These are phyloP conservation scores for Drosophila setifemur DNA, from an alignment of 1,140 invertebrate genomes.

Conservation along the genomic window DNA sequence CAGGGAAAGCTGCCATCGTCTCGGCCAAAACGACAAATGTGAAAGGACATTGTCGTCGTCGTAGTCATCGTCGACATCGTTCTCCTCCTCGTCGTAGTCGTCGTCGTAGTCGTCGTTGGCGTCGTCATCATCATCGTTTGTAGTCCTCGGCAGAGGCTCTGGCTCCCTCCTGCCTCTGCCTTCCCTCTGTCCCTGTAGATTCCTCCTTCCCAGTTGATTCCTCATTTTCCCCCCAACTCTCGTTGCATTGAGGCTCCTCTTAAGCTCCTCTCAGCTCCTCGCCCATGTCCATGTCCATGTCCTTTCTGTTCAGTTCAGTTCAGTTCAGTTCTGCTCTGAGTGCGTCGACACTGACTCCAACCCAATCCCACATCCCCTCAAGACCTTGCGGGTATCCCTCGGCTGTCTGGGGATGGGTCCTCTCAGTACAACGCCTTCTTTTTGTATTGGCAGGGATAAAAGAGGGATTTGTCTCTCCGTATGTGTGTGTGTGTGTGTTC, in stretches of 20 bases:
- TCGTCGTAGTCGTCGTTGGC: conserved; percentile 15
- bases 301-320: conserved; percentile 27
- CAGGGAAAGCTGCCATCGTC: conserved; percentile 57
- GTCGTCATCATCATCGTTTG: conserved; percentile 42
- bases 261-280: conserved; percentile 15
- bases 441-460: conserved; percentile 46
- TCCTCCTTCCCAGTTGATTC: too few relatives aligned
- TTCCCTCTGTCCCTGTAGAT: conserved; percentile 9
- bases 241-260: conserved; percentile 22
- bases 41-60: conserved; percentile 77
- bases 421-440: conserved; percentile 50
- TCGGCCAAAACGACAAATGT: conserved; percentile 77
- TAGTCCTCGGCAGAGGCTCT: conserved; percentile 34
- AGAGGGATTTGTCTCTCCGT: conserved; percentile 28
- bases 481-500: conserved; percentile 14
- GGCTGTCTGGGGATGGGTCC: conserved; percentile 2
- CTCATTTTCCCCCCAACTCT: conserved; percentile 21
- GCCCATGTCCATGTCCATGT: conserved; percentile 33
- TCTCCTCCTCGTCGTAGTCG: neutral
- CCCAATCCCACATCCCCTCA: neutral
- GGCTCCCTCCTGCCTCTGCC: neutral
- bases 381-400: conserved; percentile 30
- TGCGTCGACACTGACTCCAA: conserved; percentile 70
- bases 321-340: conserved; percentile 32
- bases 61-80: conserved; percentile 21